Evolutionary conservation across 2,888 invertebrate species (phyloP).

Genomic region (Conus canariensis): DNA sequence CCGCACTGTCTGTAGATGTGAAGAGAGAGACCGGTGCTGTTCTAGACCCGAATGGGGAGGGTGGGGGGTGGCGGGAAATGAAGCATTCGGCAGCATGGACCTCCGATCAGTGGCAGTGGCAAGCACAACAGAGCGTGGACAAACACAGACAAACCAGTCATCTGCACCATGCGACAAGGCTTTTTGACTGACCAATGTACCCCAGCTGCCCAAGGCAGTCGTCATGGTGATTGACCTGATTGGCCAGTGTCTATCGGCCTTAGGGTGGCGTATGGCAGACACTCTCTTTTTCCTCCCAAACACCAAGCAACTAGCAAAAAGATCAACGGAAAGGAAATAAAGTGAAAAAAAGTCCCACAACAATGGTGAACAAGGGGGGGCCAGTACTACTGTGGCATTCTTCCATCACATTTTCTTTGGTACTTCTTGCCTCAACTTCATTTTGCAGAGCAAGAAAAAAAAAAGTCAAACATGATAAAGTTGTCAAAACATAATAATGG

Average conservation of each 20-base stretch:
- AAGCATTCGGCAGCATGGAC: neutral
- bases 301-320: neutral
- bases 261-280: constrained; percentile 28
- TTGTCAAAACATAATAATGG: neutral
- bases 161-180: neutral
- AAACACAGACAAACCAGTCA: constrained; percentile 7
- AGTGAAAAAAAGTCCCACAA: neutral
- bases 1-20: neutral
- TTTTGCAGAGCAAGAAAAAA: neutral
- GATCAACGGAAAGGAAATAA: neutral
- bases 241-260: neutral
- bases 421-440: constrained; percentile 7
- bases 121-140: neutral
- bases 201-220: neutral
- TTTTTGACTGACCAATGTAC: no score
- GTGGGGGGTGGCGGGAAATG: no score
- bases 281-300: neutral
- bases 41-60: neutral
- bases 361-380: neutral
- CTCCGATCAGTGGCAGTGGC: neutral
- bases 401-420: constrained; percentile 45
- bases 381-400: constrained; percentile 31
- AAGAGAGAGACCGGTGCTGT: neutral
- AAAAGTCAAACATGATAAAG: neutral
- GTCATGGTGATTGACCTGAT: neutral